These are phyloP conservation scores for Mesocricetus auratus DNA, from an alignment of 2,113 vertebrate species.

Conservation along the genomic window DNA sequence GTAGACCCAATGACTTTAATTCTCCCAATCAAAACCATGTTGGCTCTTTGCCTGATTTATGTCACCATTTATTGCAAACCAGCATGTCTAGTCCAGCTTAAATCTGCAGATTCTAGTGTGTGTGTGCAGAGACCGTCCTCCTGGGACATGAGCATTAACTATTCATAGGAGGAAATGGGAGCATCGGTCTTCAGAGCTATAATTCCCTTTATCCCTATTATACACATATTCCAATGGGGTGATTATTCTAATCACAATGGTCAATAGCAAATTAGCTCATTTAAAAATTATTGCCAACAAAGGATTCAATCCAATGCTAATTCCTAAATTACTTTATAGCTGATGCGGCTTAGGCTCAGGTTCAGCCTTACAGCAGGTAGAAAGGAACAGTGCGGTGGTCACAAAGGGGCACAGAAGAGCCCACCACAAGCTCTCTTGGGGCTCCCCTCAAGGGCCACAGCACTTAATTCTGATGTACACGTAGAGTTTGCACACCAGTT, in stretches of 20 bases:
- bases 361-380: background rate
- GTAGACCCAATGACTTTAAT: constrained; percentile 50
- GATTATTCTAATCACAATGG: constrained; percentile 79
- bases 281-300: constrained; percentile 80
- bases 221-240: constrained; percentile 68
- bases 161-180: constrained; percentile 68
- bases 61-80: constrained; percentile 64
- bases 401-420: background rate
- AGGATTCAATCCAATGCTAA: constrained; percentile 71
- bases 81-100: constrained; percentile 25
- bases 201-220: constrained; percentile 80
- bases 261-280: constrained; percentile 83
- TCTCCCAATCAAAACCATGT: constrained; percentile 58
- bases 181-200: constrained; percentile 71
- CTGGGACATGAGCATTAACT: constrained; percentile 53
- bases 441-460: background rate
- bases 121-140: constrained; percentile 57
- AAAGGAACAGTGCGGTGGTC: background rate
- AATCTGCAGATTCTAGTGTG: constrained; percentile 5
- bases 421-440: background rate
- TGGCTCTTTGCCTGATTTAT: constrained; percentile 69
- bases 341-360: constrained; percentile 19
- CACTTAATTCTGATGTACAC: background rate
- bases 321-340: constrained; percentile 68
- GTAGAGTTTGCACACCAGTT: background rate